Evolutionary conservation across 2,797 vertebrate genomes (phyloP), one percentile per base, ranked within the genome.

Genomic region (Aselliscus stoliczkanus): DNA sequence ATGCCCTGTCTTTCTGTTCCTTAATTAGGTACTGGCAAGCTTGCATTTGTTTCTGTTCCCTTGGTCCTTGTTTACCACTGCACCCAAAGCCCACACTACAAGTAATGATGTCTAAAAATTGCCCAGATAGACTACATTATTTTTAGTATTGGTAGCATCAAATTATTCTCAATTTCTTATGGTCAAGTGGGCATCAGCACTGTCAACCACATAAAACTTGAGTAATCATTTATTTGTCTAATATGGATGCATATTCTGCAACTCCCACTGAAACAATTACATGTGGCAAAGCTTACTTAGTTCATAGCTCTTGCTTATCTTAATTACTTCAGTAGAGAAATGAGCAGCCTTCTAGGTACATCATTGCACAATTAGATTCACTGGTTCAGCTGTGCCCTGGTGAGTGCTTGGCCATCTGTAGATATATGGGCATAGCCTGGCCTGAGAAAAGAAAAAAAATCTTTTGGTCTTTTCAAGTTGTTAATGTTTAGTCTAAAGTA

Each of bases 171-270:
- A 76, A 64, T 87, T 89, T 95, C 23, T 88, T 64, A 52, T 85
- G 39, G 34, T 82, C 56, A 92, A 82, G 17, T 94, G 50, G 8
- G 10, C 42, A 87, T 54, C 3, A 87, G 8, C 31, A 81, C 29
- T 93, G 52, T 54, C 70, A 92, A 15, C 23, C 31, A 92, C 47
- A 70, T 92, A 82, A 94, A 97, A 87, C 21, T 88, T 88, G 79
- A 94, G 75, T 89, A 64, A 37, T 88, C 15, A 31, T 90, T 88
- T 88, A 70, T 90, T 96, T 95, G 37, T 92, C 29, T 76, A 77
- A 11, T 83, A 84, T 92, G 84, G 14, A 85, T 56, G 11, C 13
- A 34, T 79, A 18, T 92, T 93, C 73, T 92, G 27, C 27, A 82
- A 82, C 42, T 65, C 42, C 60, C 93, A 37, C 73, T 90, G 47